Evolutionary conservation across 2,888 invertebrate genomes (phyloP).

Genomic region (Pherbina coryleti): DNA sequence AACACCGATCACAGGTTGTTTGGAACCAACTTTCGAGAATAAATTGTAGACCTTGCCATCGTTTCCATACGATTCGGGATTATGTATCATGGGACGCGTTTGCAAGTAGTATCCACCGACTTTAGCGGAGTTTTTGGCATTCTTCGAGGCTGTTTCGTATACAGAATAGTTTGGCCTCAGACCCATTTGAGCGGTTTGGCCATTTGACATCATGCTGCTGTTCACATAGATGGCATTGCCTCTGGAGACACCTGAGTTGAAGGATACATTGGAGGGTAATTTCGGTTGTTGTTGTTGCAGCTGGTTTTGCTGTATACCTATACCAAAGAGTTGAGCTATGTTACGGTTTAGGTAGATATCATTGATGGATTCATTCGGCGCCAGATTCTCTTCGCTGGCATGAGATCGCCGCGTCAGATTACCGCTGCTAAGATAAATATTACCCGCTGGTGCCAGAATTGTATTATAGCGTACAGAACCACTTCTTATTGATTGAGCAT

Average conservation of each 20-base stretch:
- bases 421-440: constrained; percentile 51
- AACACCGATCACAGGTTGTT: constrained; percentile 49
- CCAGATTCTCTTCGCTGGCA: constrained; percentile 48
- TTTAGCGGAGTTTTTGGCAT: constrained; percentile 62
- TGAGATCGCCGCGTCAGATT: constrained; percentile 36
- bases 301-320: constrained; percentile 48
- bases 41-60: constrained; percentile 63
- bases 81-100: constrained; percentile 52
- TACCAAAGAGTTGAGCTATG: constrained; percentile 62
- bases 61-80: constrained; percentile 43
- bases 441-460: constrained; percentile 51
- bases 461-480: constrained; percentile 55
- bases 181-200: constrained; percentile 39
- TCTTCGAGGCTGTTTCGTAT: constrained; percentile 62
- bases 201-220: constrained; percentile 36
- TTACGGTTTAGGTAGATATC: constrained; percentile 67
- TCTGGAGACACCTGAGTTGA: constrained; percentile 48
- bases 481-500: constrained; percentile 50
- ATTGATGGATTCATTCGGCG: constrained; percentile 61
- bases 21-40: constrained; percentile 62
- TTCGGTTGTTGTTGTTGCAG: constrained; percentile 55
- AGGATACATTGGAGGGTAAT: constrained; percentile 55
- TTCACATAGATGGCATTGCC: constrained; percentile 51
- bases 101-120: constrained; percentile 59
- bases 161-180: constrained; percentile 51